Evolutionary conservation across 2,797 vertebrate genomes (phyloP).

Genomic region (Semaprochilodus insignis): DNA sequence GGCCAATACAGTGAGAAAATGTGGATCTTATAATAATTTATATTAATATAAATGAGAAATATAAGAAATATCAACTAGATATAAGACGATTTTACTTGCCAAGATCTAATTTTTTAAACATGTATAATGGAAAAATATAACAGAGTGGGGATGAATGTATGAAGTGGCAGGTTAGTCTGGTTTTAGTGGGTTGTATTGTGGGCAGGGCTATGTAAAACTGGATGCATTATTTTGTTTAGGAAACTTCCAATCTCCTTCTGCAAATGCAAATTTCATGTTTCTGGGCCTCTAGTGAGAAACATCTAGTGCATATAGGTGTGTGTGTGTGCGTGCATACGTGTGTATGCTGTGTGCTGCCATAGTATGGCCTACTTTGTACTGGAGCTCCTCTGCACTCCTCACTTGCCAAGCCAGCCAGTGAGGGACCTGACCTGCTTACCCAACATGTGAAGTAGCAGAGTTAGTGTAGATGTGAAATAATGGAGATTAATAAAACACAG

Average conservation of each 20-base stretch:
- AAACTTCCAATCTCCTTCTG: not conserved
- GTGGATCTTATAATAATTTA: no score
- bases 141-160: not conserved
- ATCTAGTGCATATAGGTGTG: slow-evolving; percentile 35
- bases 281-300: not conserved
- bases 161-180: not conserved
- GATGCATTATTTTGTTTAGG: not conserved
- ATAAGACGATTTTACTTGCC: no score
- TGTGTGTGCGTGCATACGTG: not conserved
- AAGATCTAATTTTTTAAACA: no score
- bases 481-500: slow-evolving; percentile 50
- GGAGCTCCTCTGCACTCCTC: slow-evolving; percentile 48
- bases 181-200: not conserved
- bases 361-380: slow-evolving; percentile 76
- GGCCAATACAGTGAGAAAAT: no score
- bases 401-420: slow-evolving; percentile 54
- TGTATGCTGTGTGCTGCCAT: slow-evolving; percentile 46
- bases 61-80: no score
- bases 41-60: no score
- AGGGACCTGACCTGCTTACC: slow-evolving; percentile 67
- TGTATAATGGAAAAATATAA: not conserved
- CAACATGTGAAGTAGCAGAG: slow-evolving; percentile 52
- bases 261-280: slow-evolving; percentile 17
- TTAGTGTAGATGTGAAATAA: slow-evolving; percentile 40
- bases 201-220: not conserved